phyloP scores from a whole-genome alignment of 2,797 vertebrate genomes.

The Gadopsis marmoratus region DNA sequence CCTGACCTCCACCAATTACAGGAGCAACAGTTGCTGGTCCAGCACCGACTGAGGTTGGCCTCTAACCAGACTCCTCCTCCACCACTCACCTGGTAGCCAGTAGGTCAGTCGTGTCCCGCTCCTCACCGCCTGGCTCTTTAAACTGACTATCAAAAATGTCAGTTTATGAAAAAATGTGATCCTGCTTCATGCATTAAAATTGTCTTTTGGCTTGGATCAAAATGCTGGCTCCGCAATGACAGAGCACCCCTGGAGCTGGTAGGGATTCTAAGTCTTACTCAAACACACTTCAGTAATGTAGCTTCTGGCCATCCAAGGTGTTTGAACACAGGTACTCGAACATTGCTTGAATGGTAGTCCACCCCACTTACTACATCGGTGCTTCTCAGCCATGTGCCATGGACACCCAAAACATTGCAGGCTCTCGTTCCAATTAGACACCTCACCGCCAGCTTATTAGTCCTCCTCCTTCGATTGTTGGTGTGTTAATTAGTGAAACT shows the following conservation, averaged over 20 bases:
- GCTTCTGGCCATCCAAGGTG: neutral
- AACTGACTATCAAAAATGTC: conserved; percentile 16
- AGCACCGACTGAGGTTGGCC: neutral
- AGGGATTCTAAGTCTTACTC: neutral
- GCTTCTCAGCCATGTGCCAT: neutral
- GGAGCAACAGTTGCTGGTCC: neutral
- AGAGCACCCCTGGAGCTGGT: neutral
- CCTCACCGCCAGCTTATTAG: conserved; percentile 24
- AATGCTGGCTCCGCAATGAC: neutral
- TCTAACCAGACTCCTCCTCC: conserved; percentile 4
- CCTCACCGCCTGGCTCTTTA: conserved; percentile 5
- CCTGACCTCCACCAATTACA: neutral
- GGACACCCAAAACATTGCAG: conserved; percentile 21
- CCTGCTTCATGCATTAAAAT: conserved; percentile 1
- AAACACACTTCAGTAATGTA: neutral
- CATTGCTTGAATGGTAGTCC: neutral
- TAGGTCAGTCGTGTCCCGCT: neutral
- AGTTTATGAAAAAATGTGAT: conserved; percentile 1
- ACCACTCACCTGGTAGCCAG: neutral
- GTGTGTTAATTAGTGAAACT: conserved; percentile 14
- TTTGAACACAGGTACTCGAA: neutral
- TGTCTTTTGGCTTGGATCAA: conserved; percentile 3
- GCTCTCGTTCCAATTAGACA: conserved; percentile 16
- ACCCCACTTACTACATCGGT: neutral
- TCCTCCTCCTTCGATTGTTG: neutral